Conservation (phyloP, 1,140 invertebrate species). For the Procambarus virginalis region DNA sequence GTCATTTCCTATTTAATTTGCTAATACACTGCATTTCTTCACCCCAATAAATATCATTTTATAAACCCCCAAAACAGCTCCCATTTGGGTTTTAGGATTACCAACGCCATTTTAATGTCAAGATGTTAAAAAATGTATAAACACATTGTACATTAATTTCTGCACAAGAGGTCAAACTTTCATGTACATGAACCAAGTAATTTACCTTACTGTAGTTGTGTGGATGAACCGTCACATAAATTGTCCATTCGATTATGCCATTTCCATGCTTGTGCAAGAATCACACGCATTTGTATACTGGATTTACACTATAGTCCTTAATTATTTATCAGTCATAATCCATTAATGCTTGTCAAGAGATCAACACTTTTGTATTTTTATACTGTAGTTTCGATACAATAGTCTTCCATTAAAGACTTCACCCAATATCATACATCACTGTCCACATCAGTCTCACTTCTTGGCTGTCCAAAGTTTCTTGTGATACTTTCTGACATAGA, state of each 20-base stretch:
- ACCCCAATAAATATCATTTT: neutral
- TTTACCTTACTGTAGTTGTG: neutral
- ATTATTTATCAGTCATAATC: neutral
- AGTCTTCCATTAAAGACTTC: constrained; percentile 65
- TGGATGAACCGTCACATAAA: neutral
- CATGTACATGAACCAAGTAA: neutral
- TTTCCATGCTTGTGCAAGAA: neutral
- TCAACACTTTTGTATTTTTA: constrained; percentile 15
- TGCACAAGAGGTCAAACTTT: neutral
- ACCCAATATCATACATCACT: constrained; percentile 71
- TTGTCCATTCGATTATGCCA: neutral
- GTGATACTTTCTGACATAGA: constrained; percentile 85
- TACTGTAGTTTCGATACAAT: constrained; percentile 64
- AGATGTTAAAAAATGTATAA: neutral
- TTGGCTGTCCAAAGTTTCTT: constrained; percentile 83
- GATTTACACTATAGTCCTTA: neutral
- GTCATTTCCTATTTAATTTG: constrained; percentile 12
- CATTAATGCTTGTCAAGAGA: neutral
- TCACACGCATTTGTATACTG: neutral
- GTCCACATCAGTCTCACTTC: constrained; percentile 70
- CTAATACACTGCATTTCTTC: constrained; percentile 13
- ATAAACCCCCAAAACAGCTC: neutral
- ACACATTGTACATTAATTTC: neutral
- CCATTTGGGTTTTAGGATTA: neutral
- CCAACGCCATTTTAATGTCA: neutral